Evolutionary conservation across 1,140 invertebrate species (phyloP).

Genomic region (Bombus consobrinus): DNA sequence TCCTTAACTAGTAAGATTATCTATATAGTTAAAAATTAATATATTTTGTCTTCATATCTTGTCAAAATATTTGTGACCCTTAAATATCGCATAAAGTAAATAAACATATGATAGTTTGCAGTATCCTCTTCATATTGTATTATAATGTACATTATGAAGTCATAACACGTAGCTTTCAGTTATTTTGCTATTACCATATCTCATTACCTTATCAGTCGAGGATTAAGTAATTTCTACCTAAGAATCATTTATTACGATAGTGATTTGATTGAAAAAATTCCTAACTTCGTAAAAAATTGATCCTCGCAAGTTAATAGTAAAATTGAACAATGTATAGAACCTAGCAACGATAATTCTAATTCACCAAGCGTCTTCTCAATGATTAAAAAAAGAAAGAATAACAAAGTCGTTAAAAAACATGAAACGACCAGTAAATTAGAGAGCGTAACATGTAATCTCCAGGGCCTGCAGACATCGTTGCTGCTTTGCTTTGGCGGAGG

Average conservation of each 20-base stretch:
- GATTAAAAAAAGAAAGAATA: background rate
- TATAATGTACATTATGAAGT: background rate
- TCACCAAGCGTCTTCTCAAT: background rate
- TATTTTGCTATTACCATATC: background rate
- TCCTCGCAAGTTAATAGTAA: background rate
- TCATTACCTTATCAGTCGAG: background rate
- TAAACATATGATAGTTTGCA: background rate
- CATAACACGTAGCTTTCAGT: background rate
- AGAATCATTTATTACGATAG: background rate
- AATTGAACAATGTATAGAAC: background rate
- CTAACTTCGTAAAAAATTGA: background rate
- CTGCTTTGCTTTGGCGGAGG: slow-evolving; percentile 92
- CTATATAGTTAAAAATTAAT: background rate
- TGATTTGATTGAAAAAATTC: no score
- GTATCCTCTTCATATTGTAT: background rate
- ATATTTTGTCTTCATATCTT: background rate
- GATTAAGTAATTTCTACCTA: background rate
- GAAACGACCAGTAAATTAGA: background rate
- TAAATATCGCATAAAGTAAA: background rate
- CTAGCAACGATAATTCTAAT: background rate
- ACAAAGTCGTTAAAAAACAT: no score
- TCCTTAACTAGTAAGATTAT: background rate
- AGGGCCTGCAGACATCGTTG: slow-evolving; percentile 84
- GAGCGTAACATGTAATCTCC: slow-evolving; percentile 42
- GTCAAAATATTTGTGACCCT: no score